Evolutionary conservation across 2,113 vertebrate genomes (phyloP), one percentile per base, ranked within the genome.

Genomic region (Opisthocomus hoazin): DNA sequence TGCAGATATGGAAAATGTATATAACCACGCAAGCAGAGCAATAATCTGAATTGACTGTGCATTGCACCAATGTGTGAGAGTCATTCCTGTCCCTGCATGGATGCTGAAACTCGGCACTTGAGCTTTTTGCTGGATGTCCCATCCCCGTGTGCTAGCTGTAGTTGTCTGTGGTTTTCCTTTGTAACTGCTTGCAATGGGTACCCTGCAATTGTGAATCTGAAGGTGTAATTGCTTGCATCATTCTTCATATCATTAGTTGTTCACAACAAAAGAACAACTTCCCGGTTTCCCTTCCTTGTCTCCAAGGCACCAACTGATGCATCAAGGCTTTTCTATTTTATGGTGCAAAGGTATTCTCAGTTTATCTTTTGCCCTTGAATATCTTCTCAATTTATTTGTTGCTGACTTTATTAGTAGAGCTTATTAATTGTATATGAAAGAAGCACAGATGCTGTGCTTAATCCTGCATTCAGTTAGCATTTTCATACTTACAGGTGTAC

Each of bases 401-500:
- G 50, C 70, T 73, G 60, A 32, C 32, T 70, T 90, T 85, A 56
- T 51, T 84, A 75, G 36, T 53, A 76, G 48, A 71, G 27, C 11
- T 69, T 94, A 46, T 85, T 89, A 89, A 82, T 91, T 84, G 43
- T 37, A 3, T 54, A 43, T 90, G 82, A 56, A 53, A 34, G 75
- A 82, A 79, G 70, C 54, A 88, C 0, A 2, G 36, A 83, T 79
- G 34, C 46, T 56, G 3, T 57, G 50, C 75, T 76, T 94, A 90
- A 85, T 89, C 87, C 73, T 84, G 45, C 74, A 76, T 84, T 84
- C 51, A 74, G 51, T 77, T 71, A 78, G 10, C 66, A 68, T 73
- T 86, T 73, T 79, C 57, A 24, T 96, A 65, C 66, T 87, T 87
- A 81, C 81, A 91, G 84, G 61, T 95, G 77, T 93, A 53, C 63